Evolutionary conservation across 2,113 vertebrate genomes (phyloP), one percentile per base, ranked within the genome.

Genomic region (Pachycephala philippinensis): DNA sequence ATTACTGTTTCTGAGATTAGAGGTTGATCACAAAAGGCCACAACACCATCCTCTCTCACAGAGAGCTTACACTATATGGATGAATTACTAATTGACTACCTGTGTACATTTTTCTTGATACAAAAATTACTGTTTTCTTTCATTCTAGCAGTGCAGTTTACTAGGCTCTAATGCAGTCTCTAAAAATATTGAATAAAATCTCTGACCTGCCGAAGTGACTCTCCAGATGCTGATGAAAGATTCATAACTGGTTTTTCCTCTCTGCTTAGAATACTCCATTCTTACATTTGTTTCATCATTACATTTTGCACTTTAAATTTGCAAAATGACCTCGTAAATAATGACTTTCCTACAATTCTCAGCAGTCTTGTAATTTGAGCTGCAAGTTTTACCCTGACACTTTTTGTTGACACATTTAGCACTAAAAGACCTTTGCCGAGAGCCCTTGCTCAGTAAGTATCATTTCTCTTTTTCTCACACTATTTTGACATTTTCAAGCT

Each of bases 401-500:
- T 84, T 95, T 50, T 72, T 84, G 31, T 35, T n/a, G 64, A 61
- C 42, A 68, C 70, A 65, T 39, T 61, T 57, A 61, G n/a, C 63
- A 85, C 78, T 50, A 35, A 37, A 84, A 75, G 31, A 80, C 28
- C 69, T 89, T 60, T 47, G 70, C 40, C 39, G 35, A 31, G 42
- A 30, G 23, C 17, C 47, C 69, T 71, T 75, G 57, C 87, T 89
- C 87, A 92, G 23, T 50, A 69, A 83, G 33, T 40, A 33, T n/a
- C 3, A 19, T 83, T 95, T 93, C 44, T 89, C 57, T 84, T 95
- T 69, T 42, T 97, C 66, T 88, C 66, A 87, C 24, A 91, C 70
- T 84, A 52, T 37, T 72, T 75, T 68, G 33, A 61, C 21, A 84
- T 84, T 91, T 69, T 93, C 39, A 92, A 42, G 37, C 39, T 45